Evolutionary conservation across 2,113 vertebrate species (phyloP).

Genomic region (Microtus oregoni): DNA sequence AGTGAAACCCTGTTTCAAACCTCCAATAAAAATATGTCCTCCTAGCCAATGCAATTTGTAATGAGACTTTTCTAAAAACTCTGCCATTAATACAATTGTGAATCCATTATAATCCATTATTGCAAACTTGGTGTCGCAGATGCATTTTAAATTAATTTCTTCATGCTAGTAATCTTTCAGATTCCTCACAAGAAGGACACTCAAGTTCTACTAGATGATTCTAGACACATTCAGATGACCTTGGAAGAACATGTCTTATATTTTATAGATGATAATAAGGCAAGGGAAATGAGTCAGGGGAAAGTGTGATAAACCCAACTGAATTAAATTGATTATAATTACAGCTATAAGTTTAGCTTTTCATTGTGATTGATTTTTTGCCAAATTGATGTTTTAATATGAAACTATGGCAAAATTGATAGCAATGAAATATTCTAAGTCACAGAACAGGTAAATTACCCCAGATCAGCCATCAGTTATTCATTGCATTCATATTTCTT

Average conservation of each 20-base stretch:
- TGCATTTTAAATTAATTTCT: neutral
- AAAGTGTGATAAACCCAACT: neutral
- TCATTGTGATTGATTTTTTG: neutral
- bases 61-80: neutral
- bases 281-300: neutral
- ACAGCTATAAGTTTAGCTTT: neutral
- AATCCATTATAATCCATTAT: neutral
- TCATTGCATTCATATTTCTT: neutral
- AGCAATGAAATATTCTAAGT: neutral
- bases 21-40: too few species aligned
- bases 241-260: neutral
- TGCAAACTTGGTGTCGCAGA: neutral
- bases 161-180: neutral
- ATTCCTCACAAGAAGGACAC: neutral
- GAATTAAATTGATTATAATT: neutral
- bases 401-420: neutral
- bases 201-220: neutral
- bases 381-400: slow-evolving; percentile 25
- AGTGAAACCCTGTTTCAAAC: neutral
- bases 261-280: neutral
- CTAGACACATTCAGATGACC: neutral
- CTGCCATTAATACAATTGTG: neutral
- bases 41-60: neutral
- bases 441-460: neutral
- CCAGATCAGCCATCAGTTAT: neutral